A percentile compares a stretch with the other conserved stretches of the same genome.
Conservation (phyloP, 2,113 vertebrate genomes). For the Rattus rattus region DNA sequence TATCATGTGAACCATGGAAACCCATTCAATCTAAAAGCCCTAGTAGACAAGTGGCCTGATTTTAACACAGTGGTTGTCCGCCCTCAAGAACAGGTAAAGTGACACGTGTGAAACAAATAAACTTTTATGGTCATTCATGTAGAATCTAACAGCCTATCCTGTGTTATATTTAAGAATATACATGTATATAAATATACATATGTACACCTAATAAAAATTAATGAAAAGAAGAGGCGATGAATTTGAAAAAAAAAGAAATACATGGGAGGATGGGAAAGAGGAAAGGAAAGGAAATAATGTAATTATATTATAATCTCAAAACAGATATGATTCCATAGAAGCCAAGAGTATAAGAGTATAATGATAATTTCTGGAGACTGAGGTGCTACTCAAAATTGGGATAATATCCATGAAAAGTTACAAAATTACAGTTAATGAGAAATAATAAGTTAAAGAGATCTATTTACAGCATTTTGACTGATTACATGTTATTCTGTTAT, state of each 20-base stretch:
- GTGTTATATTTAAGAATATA: not conserved
- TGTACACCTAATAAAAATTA: not conserved
- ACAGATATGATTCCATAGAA: not conserved
- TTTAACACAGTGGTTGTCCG: slow-evolving; percentile 73
- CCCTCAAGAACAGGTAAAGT: slow-evolving; percentile 69
- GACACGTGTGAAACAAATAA: not conserved
- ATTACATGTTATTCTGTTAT: not conserved
- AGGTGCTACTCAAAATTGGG: not conserved
- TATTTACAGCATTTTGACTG: not conserved
- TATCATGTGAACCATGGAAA: slow-evolving; percentile 74
- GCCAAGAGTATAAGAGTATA: not conserved
- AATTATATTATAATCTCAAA: not conserved
- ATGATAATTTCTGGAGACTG: not conserved
- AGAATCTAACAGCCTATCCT: not conserved
- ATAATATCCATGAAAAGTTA: not conserved
- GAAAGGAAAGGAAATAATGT: not conserved
- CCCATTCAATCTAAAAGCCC: slow-evolving; percentile 66
- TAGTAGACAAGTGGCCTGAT: slow-evolving; percentile 79
- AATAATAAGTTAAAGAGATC: not conserved
- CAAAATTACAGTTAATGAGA: not conserved
- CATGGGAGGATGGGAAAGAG: not conserved
- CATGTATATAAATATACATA: not conserved
- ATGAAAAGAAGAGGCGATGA: not conserved
- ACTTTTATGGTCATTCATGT: not conserved
- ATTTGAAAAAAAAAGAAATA: not conserved